phyloP scores from a whole-genome alignment of 2,888 invertebrate species.

The Bombyx huttoni region DNA sequence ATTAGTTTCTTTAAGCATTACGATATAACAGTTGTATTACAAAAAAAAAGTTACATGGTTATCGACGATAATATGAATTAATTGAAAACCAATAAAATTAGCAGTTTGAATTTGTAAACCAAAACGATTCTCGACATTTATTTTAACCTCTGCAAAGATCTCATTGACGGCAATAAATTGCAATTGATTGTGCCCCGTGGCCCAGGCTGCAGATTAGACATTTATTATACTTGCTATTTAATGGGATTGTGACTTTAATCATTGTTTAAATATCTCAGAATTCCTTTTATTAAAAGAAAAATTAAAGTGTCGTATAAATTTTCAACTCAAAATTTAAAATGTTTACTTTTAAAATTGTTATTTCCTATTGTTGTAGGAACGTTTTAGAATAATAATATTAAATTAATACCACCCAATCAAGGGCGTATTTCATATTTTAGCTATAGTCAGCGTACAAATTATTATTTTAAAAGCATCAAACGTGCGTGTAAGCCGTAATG shows the following conservation, averaged over 20 bases:
- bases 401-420: too few species aligned
- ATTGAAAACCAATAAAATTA: too few species aligned
- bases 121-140: constrained; percentile 1
- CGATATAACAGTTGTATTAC: too few species aligned
- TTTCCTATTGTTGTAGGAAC: too few species aligned
- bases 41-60: too few species aligned
- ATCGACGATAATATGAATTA: too few species aligned
- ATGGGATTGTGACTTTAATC: not conserved
- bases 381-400: too few species aligned
- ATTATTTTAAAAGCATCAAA: not conserved
- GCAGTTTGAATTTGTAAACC: not conserved
- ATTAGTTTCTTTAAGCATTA: too few species aligned
- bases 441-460: too few species aligned
- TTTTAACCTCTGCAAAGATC: constrained; percentile 20
- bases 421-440: too few species aligned
- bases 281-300: not conserved
- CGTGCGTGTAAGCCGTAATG: not conserved
- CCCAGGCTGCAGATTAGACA: constrained; percentile 15
- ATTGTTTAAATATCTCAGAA: not conserved
- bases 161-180: constrained; percentile 22
- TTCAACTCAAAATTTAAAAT: too few species aligned
- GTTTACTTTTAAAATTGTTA: not conserved
- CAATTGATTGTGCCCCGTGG: constrained; percentile 29
- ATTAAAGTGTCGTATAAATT: too few species aligned
- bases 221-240: constrained; percentile 33